Conservation (phyloP, 1,140 invertebrate species). For the Parasteatoda tepidariorum region DNA sequence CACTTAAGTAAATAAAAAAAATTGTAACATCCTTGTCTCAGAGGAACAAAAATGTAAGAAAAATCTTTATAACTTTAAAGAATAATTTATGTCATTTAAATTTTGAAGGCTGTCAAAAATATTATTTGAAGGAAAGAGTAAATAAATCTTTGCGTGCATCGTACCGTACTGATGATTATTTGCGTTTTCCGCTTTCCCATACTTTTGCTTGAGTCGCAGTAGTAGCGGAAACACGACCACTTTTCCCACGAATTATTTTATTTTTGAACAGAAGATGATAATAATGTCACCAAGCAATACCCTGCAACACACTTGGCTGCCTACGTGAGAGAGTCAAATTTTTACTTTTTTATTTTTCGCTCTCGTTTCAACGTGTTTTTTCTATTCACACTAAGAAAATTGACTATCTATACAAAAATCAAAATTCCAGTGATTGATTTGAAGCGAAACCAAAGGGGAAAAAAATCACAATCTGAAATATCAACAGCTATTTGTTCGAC, state of each 20-base stretch:
- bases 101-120: background rate
- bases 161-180: conserved; percentile 20
- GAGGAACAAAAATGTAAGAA: background rate
- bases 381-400: background rate
- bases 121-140: background rate
- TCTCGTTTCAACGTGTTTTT: background rate
- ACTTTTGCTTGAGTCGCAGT: conserved; percentile 6
- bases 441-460: conserved; percentile 20
- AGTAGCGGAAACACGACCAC: conserved; percentile 26
- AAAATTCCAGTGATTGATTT: conserved; percentile 32
- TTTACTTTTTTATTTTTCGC: conserved; percentile 1
- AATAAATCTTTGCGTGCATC: conserved; percentile 1
- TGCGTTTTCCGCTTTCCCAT: conserved; percentile 37
- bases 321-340: background rate
- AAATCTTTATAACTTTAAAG: too few relatives aligned
- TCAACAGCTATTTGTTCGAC: too few relatives aligned
- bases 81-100: too few relatives aligned
- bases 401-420: conserved; percentile 27
- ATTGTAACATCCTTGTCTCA: background rate
- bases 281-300: conserved; percentile 36
- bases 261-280: conserved; percentile 12
- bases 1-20: background rate
- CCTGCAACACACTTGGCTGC: conserved; percentile 23
- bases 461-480: background rate
- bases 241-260: conserved; percentile 41